phyloP scores from a whole-genome alignment of 2,797 vertebrate genomes.

The Sebastes hubbsi region DNA sequence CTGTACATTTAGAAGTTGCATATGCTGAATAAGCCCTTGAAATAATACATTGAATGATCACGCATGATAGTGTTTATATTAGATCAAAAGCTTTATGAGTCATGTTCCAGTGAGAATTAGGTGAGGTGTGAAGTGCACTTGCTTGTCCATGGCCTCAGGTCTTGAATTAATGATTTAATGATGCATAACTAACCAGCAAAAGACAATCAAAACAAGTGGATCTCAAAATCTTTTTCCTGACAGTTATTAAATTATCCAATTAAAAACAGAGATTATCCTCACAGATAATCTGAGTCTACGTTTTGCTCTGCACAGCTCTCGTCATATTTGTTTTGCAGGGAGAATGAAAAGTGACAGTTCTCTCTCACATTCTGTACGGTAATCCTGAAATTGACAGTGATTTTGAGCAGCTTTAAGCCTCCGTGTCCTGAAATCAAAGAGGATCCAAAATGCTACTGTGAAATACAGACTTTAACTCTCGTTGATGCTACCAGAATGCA shows the following conservation, averaged over 20 bases:
- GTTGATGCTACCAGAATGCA: neutral
- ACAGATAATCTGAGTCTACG: slow-evolving; percentile 31
- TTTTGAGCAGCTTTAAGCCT: neutral
- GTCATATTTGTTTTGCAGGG: neutral
- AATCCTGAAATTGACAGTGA: neutral
- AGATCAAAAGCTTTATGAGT: neutral
- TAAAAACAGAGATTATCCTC: slow-evolving; percentile 52
- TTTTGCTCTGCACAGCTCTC: slow-evolving; percentile 15
- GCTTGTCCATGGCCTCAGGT: neutral
- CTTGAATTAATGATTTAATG: slow-evolving; percentile 11
- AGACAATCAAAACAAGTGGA: slow-evolving; percentile 30
- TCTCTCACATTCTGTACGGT: neutral
- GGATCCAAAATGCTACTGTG: neutral
- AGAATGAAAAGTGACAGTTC: slow-evolving; percentile 30
- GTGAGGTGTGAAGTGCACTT: slow-evolving; percentile 6
- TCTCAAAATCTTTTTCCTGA: slow-evolving; percentile 31
- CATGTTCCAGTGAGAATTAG: neutral
- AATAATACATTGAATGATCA: neutral
- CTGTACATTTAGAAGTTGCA: neutral
- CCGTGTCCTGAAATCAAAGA: neutral
- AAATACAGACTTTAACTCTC: neutral
- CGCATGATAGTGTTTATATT: neutral
- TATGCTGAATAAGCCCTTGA: neutral
- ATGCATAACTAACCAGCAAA: slow-evolving; percentile 12
- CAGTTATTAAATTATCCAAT: slow-evolving; percentile 54